Evolutionary conservation across 1,140 invertebrate genomes (phyloP), one percentile per base, ranked within the genome.

Genomic region (Lycorma delicatula): DNA sequence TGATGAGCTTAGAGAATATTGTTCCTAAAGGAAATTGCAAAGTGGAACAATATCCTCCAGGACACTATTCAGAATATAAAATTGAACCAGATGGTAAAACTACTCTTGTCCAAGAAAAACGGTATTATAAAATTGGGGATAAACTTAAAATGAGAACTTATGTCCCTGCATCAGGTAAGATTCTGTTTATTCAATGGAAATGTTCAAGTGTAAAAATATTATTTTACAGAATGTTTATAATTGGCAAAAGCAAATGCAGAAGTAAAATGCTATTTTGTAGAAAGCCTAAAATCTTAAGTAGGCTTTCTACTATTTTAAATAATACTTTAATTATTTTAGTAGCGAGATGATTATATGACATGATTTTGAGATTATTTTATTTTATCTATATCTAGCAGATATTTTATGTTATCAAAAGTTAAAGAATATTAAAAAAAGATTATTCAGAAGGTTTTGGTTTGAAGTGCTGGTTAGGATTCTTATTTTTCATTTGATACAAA

Each of bases 11-110:
- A 44, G 49, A 48, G 27, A 56, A 49, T 26, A 50, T 56, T n/a
- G 23, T 60, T 18, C 34, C 50, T 41, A 71, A 75, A 2, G 64
- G 72, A 28, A 68, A 64, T 38, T 75, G 75, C 54, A 72, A 62
- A 11, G 66, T 86, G 18, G 75, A 77, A 61, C 85, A 83, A 59
- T 86, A 86, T 66, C 75, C 76, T 25, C 84, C 85, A 12, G 81
- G 84, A 31, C 74, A 77, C 65, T 81, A 77, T 56, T 80, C 83
- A 63, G 76, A 81, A 60, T 86, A 83, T 70, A 72, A 77, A 63
- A 74, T 86, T 60, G 65, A 77, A 12, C 71, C 77, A 9, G 69
- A 77, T 67, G 82, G 82, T 3, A 77, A 72, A 66, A 72, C 76
- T 0, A 81, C 76, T 63, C 63, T 82, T 7, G 66, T 81, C n/a